Percentiles rank a stretch among this genome's conserved stretches.
Conservation (phyloP, 2,113 vertebrate species). For the Poeciliopsis prolifica region DNA sequence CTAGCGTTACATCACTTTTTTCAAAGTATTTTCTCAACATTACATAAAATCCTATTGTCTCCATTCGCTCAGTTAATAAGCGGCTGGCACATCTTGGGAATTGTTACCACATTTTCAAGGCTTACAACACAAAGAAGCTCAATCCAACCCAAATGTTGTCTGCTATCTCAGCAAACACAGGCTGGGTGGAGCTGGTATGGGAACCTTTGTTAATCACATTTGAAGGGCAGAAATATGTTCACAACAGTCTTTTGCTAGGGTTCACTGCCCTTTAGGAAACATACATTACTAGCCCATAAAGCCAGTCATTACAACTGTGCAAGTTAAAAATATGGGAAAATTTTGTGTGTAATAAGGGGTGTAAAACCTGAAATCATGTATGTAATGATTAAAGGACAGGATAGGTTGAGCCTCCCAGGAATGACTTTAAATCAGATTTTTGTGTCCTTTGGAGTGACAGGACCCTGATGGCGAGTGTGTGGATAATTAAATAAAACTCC, state of each 20-base stretch:
- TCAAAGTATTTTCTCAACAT: constrained; percentile 15
- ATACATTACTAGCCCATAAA: neutral
- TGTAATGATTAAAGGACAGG: neutral
- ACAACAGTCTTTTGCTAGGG: neutral
- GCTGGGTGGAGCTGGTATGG: neutral
- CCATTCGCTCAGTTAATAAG: constrained; percentile 26
- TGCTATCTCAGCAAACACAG: constrained; percentile 45
- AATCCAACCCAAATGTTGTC: constrained; percentile 43
- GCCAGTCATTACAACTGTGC: neutral
- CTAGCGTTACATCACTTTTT: constrained; percentile 35
- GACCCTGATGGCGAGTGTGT: neutral
- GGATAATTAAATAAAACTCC: neutral
- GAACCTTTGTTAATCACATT: neutral
- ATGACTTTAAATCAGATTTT: neutral
- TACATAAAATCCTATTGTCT: constrained; percentile 40
- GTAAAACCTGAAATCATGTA: neutral
- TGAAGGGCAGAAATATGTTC: neutral
- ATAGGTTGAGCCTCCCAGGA: neutral
- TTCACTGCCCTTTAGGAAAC: neutral
- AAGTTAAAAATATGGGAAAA: neutral
- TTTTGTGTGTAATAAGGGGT: neutral
- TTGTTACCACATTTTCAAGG: constrained; percentile 42
- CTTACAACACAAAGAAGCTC: constrained; percentile 51
- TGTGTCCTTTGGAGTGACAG: neutral
- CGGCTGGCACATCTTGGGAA: constrained; percentile 36